Evolutionary conservation across 2,888 invertebrate genomes (phyloP), one percentile per base, ranked within the genome.

Genomic region (Allophyes oxyacanthae): DNA sequence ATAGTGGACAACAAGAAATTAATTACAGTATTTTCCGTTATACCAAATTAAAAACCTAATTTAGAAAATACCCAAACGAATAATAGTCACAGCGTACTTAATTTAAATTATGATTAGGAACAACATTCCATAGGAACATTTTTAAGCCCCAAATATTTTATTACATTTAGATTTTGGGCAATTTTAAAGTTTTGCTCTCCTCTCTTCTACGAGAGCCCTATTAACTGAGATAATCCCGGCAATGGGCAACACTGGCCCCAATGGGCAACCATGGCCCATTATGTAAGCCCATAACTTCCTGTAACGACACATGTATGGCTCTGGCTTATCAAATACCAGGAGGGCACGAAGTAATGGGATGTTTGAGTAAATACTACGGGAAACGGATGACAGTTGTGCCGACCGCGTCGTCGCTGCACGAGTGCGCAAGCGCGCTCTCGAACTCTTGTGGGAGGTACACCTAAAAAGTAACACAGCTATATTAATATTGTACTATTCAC

Each of bases 351-450:
- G 6, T 44, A 20, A 8, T 30, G 32, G 41, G 44, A 42, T 9
- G 28, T 32, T 8, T 30, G 10, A 36, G 15, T 53, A 6, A n/a
- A 41, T 20, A 42, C 65, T 88, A 93, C 0, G 92, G 93, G 77
- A 93, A 93, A 36, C 94, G 71, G 8, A 94, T 87, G 15, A 94
- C 92, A 0, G 91, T 91, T 9, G 91, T 89, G 0, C 94, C 94
- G 11, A 93, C 60, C 0, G 94, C 92, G 14, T 91, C 89, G 0
- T 91, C 90, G 49, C 93, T 88, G 81, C 94, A 94, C 11, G 94
- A 90, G 72, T 94, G 94, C 5, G 94, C 91, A 0, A 94, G 75
- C 0, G 94, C 94, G 1, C 78, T 79, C 65, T 94, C 94, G 78
- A 91, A 93, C 57, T 94, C 94, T 77, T 91, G 90, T 0, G 94